Base-by-base conservation (phyloP, 1,140 invertebrate genomes). In the Magallana angulata region DNA sequence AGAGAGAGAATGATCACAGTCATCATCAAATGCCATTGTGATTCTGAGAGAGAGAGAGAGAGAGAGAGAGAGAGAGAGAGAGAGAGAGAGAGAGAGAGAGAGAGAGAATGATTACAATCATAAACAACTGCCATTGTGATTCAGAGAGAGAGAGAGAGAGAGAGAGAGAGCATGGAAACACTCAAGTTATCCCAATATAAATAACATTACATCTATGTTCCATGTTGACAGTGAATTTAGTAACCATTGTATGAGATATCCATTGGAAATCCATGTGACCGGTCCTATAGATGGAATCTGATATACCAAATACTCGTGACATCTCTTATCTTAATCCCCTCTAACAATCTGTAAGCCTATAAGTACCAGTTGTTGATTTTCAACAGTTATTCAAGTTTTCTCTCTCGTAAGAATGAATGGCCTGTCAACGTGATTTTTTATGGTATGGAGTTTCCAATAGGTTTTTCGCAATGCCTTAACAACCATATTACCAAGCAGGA, bases 241-340 rank as follows among this genome's bases (percentile, higher is more conserved):
- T 9, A 18, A 11, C 8, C 7, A 71, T 30, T 76, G 9, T 62
- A 62, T 62, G 12, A 30, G 24, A 30, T 76, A 76, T 76, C 24
- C 36, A 30, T 30, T 12, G 36, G 68, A 30, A 12, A 30, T 36
- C 9, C 68, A 30, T 76, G 24, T 48, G 36, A 36, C 24, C 9
- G 30, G 18, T 8, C n/a, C 64, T 24, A 24, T 18, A 48, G 36
- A 2, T 48, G 64, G 18, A 71, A 30, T 76, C 68, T 30, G 24
- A 76, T 76, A 76, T 76, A 76, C 24, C 24, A 76, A 76, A 76
- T 76, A 30, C 68, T 30, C 24, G 68, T 76, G 68, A 76, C 68
- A 76, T 36, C 24, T 76, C 24, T 76, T 76, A 76, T 76, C 68
- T 76, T 30, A 76, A 76, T 76, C 68, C 68, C 24, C 8, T 30